Percentiles rank a stretch among this genome's conserved stretches.
Conservation (phyloP, 2,797 vertebrate species). For the Peromyscus eremicus region DNA sequence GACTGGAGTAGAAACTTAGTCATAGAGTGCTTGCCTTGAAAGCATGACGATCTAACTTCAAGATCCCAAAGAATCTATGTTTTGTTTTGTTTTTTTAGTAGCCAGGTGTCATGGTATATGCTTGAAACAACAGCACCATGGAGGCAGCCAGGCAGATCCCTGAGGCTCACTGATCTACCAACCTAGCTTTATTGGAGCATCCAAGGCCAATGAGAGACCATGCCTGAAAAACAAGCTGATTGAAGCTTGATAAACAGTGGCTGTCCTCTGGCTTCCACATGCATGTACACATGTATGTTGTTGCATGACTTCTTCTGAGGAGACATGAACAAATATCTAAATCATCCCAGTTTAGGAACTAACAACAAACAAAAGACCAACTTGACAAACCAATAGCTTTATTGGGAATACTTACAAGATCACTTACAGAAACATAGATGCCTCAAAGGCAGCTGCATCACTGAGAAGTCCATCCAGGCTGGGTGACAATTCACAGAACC, state of each 20-base stretch:
- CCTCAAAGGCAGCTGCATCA: neutral
- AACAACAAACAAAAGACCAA: neutral
- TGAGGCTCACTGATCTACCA: neutral
- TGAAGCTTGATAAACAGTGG: neutral
- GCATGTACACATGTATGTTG: neutral
- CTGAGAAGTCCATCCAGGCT: neutral
- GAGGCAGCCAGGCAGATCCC: neutral
- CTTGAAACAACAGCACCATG: neutral
- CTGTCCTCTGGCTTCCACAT: neutral
- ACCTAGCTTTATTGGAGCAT: neutral
- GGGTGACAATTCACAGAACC: neutral
- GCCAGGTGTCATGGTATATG: neutral
- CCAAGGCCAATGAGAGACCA: neutral
- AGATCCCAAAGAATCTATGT: neutral
- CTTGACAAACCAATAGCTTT: neutral
- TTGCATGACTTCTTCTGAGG: neutral
- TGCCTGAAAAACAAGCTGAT: neutral
- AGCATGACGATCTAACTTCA: neutral
- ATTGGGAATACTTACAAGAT: neutral
- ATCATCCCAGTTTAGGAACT: neutral
- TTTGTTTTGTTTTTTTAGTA: neutral
- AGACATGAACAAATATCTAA: neutral
- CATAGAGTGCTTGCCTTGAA: neutral
- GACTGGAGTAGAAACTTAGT: neutral
- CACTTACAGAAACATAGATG: neutral